Conservation (phyloP, 2,888 invertebrate genomes). For the Xestobium rufovillosum region DNA sequence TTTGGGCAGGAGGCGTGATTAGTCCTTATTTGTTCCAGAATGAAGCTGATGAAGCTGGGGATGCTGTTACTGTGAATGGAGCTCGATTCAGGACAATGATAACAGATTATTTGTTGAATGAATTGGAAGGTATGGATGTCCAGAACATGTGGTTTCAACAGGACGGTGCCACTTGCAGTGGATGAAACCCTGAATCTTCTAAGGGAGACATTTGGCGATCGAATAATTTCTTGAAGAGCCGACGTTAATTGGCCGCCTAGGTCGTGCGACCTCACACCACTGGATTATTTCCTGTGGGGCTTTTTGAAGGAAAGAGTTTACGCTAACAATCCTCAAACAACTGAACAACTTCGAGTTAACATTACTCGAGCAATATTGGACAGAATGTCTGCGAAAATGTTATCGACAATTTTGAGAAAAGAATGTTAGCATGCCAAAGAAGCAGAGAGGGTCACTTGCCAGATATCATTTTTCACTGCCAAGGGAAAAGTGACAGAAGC, state of each 20-base stretch:
- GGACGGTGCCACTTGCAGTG: constrained; percentile 20
- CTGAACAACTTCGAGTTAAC: background rate
- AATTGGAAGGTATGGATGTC: constrained; percentile 24
- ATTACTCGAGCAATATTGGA: background rate
- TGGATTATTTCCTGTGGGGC: constrained; percentile 1
- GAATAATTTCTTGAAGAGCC: background rate
- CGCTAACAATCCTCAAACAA: background rate
- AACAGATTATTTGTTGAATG: constrained; percentile 3
- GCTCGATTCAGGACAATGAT: background rate
- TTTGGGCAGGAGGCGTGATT: constrained; percentile 2
- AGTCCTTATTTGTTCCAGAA: background rate
- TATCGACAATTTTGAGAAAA: too few species aligned
- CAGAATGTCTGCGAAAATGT: constrained; percentile 1
- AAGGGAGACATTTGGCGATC: background rate
- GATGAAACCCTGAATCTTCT: constrained; percentile 9
- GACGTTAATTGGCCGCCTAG: background rate
- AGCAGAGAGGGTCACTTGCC: constrained; percentile 1
- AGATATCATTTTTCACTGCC: background rate
- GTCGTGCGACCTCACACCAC: constrained; percentile 1
- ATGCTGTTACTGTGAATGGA: background rate
- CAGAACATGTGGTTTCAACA: constrained; percentile 22
- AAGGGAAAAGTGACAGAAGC: too few species aligned
- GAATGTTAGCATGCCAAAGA: too few species aligned
- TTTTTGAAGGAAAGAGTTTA: background rate
- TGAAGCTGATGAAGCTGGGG: constrained; percentile 1